Evolutionary conservation across 2,888 invertebrate genomes (phyloP).

Genomic region (Endomychus coccineus): DNA sequence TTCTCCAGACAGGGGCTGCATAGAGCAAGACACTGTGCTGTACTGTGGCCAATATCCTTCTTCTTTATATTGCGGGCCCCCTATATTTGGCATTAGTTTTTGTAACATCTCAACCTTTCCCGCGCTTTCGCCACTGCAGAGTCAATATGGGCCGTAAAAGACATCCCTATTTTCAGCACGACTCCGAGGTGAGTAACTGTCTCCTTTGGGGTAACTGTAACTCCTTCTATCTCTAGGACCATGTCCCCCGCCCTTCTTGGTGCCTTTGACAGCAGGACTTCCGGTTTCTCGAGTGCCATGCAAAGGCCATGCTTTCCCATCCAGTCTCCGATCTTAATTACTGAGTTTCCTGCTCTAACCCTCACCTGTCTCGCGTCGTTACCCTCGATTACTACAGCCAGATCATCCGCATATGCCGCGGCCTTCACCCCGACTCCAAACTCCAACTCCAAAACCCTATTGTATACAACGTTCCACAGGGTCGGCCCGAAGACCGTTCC

Average conservation of each 20-base stretch:
- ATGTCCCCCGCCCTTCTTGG: background rate
- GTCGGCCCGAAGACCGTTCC: no score
- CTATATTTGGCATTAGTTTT: no score
- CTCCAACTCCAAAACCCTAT: background rate
- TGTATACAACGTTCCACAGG: no score
- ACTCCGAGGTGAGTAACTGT: no score
- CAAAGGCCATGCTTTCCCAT: conserved; percentile 3
- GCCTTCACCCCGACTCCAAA: conserved; percentile 2
- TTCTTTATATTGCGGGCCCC: no score
- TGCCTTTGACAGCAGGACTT: background rate
- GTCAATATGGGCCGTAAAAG: conserved; percentile 6
- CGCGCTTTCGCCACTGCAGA: background rate
- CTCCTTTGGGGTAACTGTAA: conserved; percentile 2
- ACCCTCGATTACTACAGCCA: conserved; percentile 6
- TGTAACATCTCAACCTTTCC: no score
- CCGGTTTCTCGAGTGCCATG: background rate
- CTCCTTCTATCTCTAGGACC: background rate
- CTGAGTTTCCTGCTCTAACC: background rate
- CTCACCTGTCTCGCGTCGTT: conserved; percentile 2
- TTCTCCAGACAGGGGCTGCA: no score
- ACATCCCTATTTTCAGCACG: conserved; percentile 2
- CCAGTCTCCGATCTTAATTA: conserved; percentile 8
- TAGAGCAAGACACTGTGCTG: no score
- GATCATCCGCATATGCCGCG: conserved; percentile 8
- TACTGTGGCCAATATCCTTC: no score